Conservation (phyloP, 2,888 invertebrate genomes). For the Lampropteryx suffumata region DNA sequence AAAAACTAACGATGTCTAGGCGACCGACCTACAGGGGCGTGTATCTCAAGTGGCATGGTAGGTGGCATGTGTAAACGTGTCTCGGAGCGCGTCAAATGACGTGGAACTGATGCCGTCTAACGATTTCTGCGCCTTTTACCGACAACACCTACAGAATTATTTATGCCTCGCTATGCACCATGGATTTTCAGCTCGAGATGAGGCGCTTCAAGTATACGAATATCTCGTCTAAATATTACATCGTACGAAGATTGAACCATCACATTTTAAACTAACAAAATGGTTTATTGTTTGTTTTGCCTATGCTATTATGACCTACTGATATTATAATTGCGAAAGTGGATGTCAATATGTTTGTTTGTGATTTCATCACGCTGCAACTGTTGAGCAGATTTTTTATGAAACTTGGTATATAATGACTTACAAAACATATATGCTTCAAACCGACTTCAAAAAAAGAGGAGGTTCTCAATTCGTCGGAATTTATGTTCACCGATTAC, state of each 20-base stretch:
- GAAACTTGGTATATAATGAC: too few relatives aligned
- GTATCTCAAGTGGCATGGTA: slow-evolving; percentile 35
- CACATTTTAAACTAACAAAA: too few relatives aligned
- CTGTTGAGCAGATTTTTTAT: too few relatives aligned
- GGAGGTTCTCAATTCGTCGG: too few relatives aligned
- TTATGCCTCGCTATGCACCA: slow-evolving; percentile 27
- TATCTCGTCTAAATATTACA: not conserved
- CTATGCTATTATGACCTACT: too few relatives aligned
- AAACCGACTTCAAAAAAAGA: not conserved
- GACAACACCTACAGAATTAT: slow-evolving; percentile 22
- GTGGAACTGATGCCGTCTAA: slow-evolving; percentile 66
- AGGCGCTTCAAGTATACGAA: slow-evolving; percentile 2
- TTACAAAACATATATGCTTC: too few relatives aligned
- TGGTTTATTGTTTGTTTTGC: too few relatives aligned
- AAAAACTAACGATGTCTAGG: slow-evolving; percentile 56
- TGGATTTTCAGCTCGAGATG: slow-evolving; percentile 20
- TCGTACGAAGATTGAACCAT: not conserved
- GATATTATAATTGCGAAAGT: too few relatives aligned
- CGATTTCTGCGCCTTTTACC: slow-evolving; percentile 60
- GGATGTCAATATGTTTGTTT: too few relatives aligned
- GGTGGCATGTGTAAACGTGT: slow-evolving; percentile 59
- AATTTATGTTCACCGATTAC: too few relatives aligned
- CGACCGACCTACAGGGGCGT: slow-evolving; percentile 43
- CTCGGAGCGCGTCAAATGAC: slow-evolving; percentile 54
- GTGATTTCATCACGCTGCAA: too few relatives aligned